Evolutionary conservation across 2,113 vertebrate species (phyloP).

Genomic region (Gnathonemus longibarbis): DNA sequence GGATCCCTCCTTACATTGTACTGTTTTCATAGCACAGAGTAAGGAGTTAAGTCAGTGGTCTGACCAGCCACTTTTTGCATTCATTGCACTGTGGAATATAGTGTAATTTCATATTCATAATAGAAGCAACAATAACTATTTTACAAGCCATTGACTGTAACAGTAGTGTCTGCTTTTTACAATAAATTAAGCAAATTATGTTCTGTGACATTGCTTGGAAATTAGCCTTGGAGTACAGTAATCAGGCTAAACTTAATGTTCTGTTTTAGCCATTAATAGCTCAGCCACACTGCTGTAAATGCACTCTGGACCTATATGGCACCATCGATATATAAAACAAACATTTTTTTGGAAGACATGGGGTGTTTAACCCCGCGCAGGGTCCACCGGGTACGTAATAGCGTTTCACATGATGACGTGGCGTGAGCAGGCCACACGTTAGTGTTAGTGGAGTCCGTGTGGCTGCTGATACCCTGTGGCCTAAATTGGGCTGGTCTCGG

Average conservation of each 20-base stretch:
- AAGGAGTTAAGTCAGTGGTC: background rate
- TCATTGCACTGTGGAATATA: background rate
- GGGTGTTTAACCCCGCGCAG: background rate
- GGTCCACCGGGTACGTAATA: background rate
- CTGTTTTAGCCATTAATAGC: background rate
- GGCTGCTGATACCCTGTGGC: background rate
- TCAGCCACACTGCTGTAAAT: background rate
- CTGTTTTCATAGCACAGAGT: background rate
- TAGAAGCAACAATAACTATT: background rate
- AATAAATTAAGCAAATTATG: constrained; percentile 1
- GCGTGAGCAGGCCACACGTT: background rate
- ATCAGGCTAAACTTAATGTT: background rate
- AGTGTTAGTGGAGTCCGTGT: background rate
- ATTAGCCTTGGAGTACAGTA: background rate
- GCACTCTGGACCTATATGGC: background rate
- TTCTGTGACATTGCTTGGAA: background rate
- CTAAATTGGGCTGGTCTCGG: background rate
- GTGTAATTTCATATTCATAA: background rate
- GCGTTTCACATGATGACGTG: background rate
- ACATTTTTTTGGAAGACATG: background rate
- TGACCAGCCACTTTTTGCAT: background rate
- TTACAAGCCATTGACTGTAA: background rate
- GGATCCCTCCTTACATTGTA: background rate
- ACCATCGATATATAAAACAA: background rate
- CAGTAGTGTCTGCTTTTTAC: background rate